A percentile compares a stretch with the other conserved stretches of the same genome.
These are phyloP conservation scores for Neolamprologus sp. DNA, from an alignment of 2,113 vertebrate species.

Conservation along the genomic window DNA sequence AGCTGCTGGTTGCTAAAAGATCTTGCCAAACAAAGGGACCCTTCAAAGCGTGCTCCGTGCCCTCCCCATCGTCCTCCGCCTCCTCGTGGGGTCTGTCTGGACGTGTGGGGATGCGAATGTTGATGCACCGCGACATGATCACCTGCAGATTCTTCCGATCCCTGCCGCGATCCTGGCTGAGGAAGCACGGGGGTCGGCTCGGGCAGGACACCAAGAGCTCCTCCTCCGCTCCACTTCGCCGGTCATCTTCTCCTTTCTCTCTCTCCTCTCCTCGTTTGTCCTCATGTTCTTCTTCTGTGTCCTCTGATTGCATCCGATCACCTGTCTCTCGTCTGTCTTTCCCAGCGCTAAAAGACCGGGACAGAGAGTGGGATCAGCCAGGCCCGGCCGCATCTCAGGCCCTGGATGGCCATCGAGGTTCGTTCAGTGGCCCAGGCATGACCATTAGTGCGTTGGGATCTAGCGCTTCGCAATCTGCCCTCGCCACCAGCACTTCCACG, in stretches of 20 bases:
- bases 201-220: neutral
- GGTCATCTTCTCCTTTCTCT: neutral
- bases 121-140: constrained; percentile 78
- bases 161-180: constrained; percentile 61
- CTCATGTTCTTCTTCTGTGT: neutral
- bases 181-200: constrained; percentile 13
- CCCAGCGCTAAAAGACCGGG: constrained; percentile 75
- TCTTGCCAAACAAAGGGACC: neutral
- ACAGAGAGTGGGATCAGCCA: constrained; percentile 67
- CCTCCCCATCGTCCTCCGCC: neutral
- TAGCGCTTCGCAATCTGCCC: constrained; percentile 62
- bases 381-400: constrained; percentile 46
- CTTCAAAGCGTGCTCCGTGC: neutral
- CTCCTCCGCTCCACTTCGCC: neutral
- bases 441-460: constrained; percentile 76
- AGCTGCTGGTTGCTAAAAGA: neutral
- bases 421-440: constrained; percentile 80
- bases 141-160: constrained; percentile 74
- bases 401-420: constrained; percentile 75
- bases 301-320: constrained; percentile 19
- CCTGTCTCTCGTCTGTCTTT: constrained; percentile 66
- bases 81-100: constrained; percentile 65
- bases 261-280: neutral
- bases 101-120: constrained; percentile 70
- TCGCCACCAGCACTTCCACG: constrained; percentile 44